These are phyloP conservation scores for Penaeus japonicus DNA, from an alignment of 1,140 invertebrate species.

Conservation along the genomic window DNA sequence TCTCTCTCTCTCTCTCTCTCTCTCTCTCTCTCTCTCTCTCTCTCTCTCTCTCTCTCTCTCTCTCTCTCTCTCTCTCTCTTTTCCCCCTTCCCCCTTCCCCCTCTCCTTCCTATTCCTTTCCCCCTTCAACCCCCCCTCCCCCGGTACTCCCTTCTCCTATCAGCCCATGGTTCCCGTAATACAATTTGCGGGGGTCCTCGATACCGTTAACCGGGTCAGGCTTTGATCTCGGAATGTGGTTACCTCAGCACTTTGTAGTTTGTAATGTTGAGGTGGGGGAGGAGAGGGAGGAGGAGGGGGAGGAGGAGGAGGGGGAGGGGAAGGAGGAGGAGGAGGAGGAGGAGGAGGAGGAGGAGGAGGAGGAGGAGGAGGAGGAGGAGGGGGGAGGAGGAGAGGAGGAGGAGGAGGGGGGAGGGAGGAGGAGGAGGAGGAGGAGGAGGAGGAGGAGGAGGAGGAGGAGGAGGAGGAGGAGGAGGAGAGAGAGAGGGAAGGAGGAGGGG, in stretches of 20 bases:
- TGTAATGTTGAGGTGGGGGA: background rate
- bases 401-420: background rate
- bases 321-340: background rate
- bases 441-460: background rate
- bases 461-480: too few relatives aligned
- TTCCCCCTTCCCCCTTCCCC: background rate
- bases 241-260: too few relatives aligned
- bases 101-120: background rate
- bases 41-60: background rate
- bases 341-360: slow-evolving; percentile 9
- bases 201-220: background rate
- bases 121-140: background rate
- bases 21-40: too few relatives aligned
- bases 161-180: background rate
- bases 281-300: background rate
- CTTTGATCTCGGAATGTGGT: too few relatives aligned
- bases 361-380: background rate
- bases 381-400: background rate
- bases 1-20: too few relatives aligned
- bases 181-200: background rate
- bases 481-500: background rate
- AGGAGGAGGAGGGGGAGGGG: background rate
- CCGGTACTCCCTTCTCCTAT: background rate
- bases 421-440: background rate
- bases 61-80: background rate